A percentile compares a stretch with the other conserved stretches of the same genome.
Conservation (phyloP, 2,113 vertebrate genomes). For the human (Homo sapiens) region GRCh38 chr4:142647501-142648000, state of each 20-base stretch:
- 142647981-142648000: not conserved
- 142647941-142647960: not conserved
- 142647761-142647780: not conserved
- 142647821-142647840: not conserved
- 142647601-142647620: not conserved
- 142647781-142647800: not conserved
- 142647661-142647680: not conserved
- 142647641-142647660: fast-evolving
- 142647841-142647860: not conserved
- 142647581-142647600: not conserved
- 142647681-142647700: not conserved
- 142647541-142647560: not conserved
- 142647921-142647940: not conserved
- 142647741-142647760: not conserved
- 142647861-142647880: not conserved
- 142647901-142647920: not conserved
- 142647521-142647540: not conserved
- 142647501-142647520: not conserved
- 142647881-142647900: not conserved
- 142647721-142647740: not conserved
- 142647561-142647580: not conserved
- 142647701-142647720: not conserved
- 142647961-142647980: not conserved
- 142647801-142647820: not conserved
- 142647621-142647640: not conserved